Conservation (phyloP, 1,140 invertebrate species). For the Microplitis mediator region DNA sequence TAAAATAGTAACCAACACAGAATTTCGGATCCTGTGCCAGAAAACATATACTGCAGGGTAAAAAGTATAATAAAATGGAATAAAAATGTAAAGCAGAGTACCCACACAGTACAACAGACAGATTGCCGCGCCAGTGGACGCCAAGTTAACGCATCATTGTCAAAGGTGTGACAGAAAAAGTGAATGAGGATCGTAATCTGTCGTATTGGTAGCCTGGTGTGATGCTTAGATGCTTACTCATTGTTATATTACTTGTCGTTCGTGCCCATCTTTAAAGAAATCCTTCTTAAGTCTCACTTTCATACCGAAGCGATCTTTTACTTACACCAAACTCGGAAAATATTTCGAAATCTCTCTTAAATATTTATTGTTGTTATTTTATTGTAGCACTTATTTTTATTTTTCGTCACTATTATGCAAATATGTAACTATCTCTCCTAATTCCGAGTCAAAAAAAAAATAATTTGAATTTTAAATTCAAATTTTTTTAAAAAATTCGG, state of each 20-base stretch:
- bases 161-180: conserved; percentile 43
- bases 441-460: no score
- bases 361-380: no score
- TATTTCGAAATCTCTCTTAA: no score
- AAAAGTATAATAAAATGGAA: background rate
- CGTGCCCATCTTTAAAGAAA: conserved; percentile 45
- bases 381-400: no score
- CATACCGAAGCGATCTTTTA: background rate
- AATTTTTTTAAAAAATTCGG: no score
- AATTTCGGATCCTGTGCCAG: background rate
- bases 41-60: no score
- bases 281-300: conserved; percentile 34
- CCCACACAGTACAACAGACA: background rate
- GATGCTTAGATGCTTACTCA: conserved; percentile 20
- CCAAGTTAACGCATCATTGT: conserved; percentile 50
- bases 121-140: conserved; percentile 34
- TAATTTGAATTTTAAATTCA: no score
- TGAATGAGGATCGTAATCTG: conserved; percentile 48
- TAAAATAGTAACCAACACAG: background rate
- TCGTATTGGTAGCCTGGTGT: conserved; percentile 35
- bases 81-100: conserved; percentile 6
- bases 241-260: conserved; percentile 36
- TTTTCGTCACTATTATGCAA: no score
- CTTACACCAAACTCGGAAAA: no score
- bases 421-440: no score